These are phyloP conservation scores for Pterobdella sp. DNA, from an alignment of 2,888 invertebrate species.

Conservation along the genomic window DNA sequence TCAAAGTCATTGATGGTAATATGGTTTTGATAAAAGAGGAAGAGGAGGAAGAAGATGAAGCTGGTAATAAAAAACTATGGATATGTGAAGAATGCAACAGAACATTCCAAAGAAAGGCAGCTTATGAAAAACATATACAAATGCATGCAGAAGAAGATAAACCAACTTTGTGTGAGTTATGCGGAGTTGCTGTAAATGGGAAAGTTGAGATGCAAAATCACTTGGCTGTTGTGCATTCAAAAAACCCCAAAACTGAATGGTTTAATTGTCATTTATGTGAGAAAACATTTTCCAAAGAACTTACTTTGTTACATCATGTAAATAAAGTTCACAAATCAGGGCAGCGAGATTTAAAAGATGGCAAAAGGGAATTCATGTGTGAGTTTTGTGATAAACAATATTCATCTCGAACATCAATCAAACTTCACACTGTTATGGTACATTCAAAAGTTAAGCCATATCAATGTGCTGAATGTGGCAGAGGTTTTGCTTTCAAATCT, in stretches of 20 bases:
- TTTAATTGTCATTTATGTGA: constrained; percentile 22
- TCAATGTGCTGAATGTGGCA: constrained; percentile 29
- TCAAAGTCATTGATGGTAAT: neutral
- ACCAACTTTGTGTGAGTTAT: constrained; percentile 28
- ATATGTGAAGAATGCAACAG: constrained; percentile 26
- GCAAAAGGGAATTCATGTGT: constrained; percentile 22
- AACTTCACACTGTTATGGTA: constrained; percentile 29
- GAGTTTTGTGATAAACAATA: constrained; percentile 30
- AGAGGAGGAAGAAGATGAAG: neutral
- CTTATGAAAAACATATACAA: constrained; percentile 22
- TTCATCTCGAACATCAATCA: constrained; percentile 27
- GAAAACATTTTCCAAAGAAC: constrained; percentile 30
- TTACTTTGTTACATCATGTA: constrained; percentile 24
- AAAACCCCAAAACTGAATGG: constrained; percentile 20
- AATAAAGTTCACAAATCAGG: constrained; percentile 19
- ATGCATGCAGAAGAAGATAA: constrained; percentile 27
- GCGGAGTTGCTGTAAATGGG: constrained; percentile 24
- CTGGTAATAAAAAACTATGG: constrained; percentile 23
- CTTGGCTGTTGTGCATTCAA: constrained; percentile 19
- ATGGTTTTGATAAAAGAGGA: neutral
- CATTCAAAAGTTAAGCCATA: constrained; percentile 30
- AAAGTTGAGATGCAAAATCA: constrained; percentile 27
- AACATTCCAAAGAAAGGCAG: constrained; percentile 25
- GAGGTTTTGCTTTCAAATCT: constrained; percentile 27
- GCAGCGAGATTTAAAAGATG: neutral